Evolutionary conservation across 2,888 invertebrate species (phyloP).

Genomic region (Meteorus cinctellus): DNA sequence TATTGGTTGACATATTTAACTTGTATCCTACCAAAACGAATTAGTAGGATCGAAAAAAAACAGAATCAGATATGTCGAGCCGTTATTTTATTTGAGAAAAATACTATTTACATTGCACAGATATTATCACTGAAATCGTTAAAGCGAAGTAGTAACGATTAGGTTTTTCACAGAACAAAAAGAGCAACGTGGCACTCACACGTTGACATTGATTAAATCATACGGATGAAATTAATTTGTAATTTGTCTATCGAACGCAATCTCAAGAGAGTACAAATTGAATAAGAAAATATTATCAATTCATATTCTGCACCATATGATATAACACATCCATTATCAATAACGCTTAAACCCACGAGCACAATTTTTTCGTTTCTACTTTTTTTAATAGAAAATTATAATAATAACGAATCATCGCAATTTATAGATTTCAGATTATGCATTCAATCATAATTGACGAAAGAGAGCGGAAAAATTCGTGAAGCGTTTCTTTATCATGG

Average conservation of each 20-base stretch:
- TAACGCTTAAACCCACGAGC: neutral
- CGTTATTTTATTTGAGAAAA: slow-evolving; percentile 66
- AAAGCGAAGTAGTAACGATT: slow-evolving; percentile 45
- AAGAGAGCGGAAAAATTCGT: neutral
- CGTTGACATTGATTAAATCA: neutral
- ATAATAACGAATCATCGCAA: neutral
- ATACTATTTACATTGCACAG: slow-evolving; percentile 71
- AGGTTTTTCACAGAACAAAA: slow-evolving; percentile 40
- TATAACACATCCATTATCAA: neutral
- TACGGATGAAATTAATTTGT: neutral
- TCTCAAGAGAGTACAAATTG: neutral
- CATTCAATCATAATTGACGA: neutral
- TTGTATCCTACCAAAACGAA: neutral
- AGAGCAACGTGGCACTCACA: slow-evolving; percentile 34
- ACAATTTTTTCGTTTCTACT: neutral
- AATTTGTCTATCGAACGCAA: neutral
- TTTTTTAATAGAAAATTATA: neutral
- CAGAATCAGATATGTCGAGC: slow-evolving; percentile 46
- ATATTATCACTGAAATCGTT: slow-evolving; percentile 59
- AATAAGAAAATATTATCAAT: neutral
- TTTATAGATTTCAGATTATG: neutral
- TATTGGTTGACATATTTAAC: neutral
- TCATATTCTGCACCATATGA: neutral
- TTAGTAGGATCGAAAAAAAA: neutral
- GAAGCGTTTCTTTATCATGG: neutral